Base-by-base conservation (phyloP, 2,797 vertebrate species). In the Champsocephalus esox region DNA sequence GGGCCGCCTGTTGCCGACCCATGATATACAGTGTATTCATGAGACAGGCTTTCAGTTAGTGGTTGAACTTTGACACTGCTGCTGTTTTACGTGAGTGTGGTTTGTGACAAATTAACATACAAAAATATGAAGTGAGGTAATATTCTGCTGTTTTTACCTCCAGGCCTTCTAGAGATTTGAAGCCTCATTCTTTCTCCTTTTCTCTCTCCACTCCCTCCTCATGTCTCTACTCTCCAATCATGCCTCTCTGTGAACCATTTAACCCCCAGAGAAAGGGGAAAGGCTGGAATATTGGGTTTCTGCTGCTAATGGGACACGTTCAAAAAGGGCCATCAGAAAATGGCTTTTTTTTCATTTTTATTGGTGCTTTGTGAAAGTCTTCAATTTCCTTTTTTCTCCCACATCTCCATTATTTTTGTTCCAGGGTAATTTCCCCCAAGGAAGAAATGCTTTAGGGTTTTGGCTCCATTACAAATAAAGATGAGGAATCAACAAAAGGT, bases 231-330 rank as follows among this genome's bases (percentile, higher is more conserved):
- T 82, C 63, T 86, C 75, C 80, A 85, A 79, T 85, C 82, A 79
- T 41, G 71, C 56, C 66, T 80, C 63, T 77, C 69, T 78, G 57
- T 83, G 77, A 86, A 78, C 81, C 84, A 79, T 70, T 90, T 80
- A 84, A 86, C 80, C 84, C 32, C 38, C 12, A n/a, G 66, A 76
- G 75, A 66, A 83, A 76, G 54, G 58, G 51, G 57, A 43, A 77
- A 75, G 58, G 57, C 82, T 80, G 45, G 57, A 77, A 83, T 91
- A 88, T 89, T 87, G 77, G 77, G 74, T 92, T 87, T 89, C 85
- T 73, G 52, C 70, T 70, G 68, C 81, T 89, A 89, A 91, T 88
- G 82, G 83, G 85, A 87, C 66, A 62, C 14, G 2, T 84, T 86
- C 63, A 81, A 81, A 83, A 82, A 65, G 62, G 54, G 70, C 79